Evolutionary conservation across 2,888 invertebrate genomes (phyloP).

Genomic region (Lamellibrachia columna): DNA sequence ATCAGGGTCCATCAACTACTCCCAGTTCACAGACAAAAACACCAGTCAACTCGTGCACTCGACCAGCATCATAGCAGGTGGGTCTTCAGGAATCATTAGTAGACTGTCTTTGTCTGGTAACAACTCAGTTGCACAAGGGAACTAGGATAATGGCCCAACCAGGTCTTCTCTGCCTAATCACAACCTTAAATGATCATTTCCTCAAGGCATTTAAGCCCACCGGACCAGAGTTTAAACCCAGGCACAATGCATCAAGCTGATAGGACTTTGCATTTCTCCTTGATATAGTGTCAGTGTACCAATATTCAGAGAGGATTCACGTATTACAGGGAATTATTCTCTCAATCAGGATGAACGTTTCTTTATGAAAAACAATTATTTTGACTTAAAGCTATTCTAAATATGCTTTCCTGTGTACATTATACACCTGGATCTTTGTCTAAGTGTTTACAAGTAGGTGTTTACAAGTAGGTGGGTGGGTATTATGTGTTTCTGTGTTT

Average conservation of each 20-base stretch:
- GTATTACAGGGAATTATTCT: too few species aligned
- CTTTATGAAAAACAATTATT: not conserved
- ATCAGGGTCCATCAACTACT: slow-evolving; percentile 45
- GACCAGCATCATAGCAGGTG: slow-evolving; percentile 37
- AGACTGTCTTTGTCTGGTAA: not conserved
- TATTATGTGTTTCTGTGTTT: too few species aligned
- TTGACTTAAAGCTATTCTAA: too few species aligned
- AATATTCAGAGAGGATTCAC: not conserved
- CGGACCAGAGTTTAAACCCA: not conserved
- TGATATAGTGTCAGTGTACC: too few species aligned
- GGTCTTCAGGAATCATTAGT: not conserved
- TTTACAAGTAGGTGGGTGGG: too few species aligned
- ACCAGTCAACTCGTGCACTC: slow-evolving; percentile 19
- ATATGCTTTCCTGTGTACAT: too few species aligned
- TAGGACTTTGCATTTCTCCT: not conserved
- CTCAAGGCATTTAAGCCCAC: not conserved
- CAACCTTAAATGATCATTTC: not conserved
- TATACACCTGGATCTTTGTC: too few species aligned
- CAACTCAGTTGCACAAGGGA: not conserved
- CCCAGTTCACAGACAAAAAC: slow-evolving; percentile 29
- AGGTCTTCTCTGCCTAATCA: not conserved
- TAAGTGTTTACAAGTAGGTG: too few species aligned
- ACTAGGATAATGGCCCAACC: too few species aligned
- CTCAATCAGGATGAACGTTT: too few species aligned
- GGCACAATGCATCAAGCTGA: not conserved